These are phyloP conservation scores for Parelbella ahira DNA, from an alignment of 2,888 invertebrate genomes.

Conservation along the genomic window DNA sequence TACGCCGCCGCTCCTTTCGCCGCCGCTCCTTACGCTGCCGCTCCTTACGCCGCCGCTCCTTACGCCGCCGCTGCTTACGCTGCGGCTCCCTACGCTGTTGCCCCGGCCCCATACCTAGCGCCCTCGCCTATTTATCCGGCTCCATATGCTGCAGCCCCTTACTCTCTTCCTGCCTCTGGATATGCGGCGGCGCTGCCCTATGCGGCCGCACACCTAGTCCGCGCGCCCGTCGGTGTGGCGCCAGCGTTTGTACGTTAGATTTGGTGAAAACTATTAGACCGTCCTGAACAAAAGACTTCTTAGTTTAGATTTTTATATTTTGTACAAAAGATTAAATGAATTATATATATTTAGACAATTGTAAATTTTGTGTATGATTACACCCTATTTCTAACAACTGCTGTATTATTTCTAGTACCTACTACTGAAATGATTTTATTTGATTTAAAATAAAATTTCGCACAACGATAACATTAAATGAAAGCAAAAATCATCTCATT, in stretches of 20 bases:
- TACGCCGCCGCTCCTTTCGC: slow-evolving; percentile 36
- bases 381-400: too few species aligned
- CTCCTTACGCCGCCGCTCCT: slow-evolving; percentile 30
- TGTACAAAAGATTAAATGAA: slow-evolving; percentile 19
- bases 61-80: slow-evolving; percentile 30
- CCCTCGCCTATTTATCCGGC: slow-evolving; percentile 29
- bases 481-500: too few species aligned
- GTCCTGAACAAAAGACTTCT: slow-evolving; percentile 54
- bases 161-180: slow-evolving; percentile 35
- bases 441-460: too few species aligned
- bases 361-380: background rate
- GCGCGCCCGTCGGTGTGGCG: slow-evolving; percentile 51
- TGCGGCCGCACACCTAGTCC: slow-evolving; percentile 44
- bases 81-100: too few species aligned
- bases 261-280: slow-evolving; percentile 59
- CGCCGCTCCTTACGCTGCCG: slow-evolving; percentile 35
- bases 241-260: slow-evolving; percentile 74
- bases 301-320: slow-evolving; percentile 24
- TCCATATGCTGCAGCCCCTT: slow-evolving; percentile 38
- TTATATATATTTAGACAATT: slow-evolving; percentile 2
- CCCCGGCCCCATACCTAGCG: slow-evolving; percentile 28
- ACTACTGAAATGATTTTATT: too few species aligned
- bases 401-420: too few species aligned
- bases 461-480: too few species aligned
- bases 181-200: slow-evolving; percentile 43